Evolutionary conservation across 2,797 vertebrate species (phyloP), one percentile per base, ranked within the genome.

Genomic region (Chromobotia macracanthus): DNA sequence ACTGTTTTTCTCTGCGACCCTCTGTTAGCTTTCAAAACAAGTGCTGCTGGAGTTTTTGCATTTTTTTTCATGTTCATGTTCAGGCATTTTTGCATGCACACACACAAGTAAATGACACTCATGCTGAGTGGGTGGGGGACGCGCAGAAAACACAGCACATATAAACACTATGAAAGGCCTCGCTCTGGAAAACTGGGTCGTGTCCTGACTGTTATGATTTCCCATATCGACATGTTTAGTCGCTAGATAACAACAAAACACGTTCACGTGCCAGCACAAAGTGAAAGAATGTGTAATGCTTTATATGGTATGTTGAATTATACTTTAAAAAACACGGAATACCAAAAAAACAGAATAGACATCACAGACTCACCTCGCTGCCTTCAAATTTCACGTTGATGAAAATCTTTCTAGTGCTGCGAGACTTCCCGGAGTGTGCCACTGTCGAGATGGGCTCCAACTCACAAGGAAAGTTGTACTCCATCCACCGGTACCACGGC

Each of bases 311-410:
- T 5, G 12, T 28, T 60, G 15, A 28, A 60, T 60, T 31, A 2
- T 31, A 31, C 13, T 18, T 1, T 15, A 63, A 25, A 15, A 8
- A 53, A 35, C n/a, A n/a, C n/a, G n/a, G 35, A 51, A 60, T 58
- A n/a, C n/a, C n/a, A 55, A 71, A 67, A 46, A 21, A 21, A 63
- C 3, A 11, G 21, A 16, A 55, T n/a, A 38, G 11, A 61, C 5
- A 25, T 15, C 19, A 13, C 28, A 16, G 23, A 88, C 92, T 95
- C 91, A 99, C 97, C 86, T 98, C 96, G 5, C 92, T 94, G 67
- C 93, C 93, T 86, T 99, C 96, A 71, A 99, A 99, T 90, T 94
- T 98, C 86, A 99, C 82, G 0, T 97, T 97, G 91, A 99, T 92
- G 80, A 99, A 95, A 65, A 98, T 93, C 86, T 94, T 94, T 86